Evolutionary conservation across 2,113 vertebrate genomes (phyloP).

Genomic region (Phrynosoma platyrhinos): DNA sequence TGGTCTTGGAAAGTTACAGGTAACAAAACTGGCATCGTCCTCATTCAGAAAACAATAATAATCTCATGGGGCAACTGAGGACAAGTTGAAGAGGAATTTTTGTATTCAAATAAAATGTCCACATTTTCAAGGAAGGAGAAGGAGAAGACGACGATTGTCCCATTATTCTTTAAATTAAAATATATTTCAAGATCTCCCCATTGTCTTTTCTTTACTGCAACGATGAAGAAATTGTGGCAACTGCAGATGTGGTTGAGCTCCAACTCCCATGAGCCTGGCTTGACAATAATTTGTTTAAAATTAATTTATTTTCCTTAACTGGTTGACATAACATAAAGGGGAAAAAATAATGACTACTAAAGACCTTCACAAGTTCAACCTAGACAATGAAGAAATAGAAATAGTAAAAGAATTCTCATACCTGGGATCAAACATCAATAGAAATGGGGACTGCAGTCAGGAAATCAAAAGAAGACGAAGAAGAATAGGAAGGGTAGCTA

Average conservation of each 20-base stretch:
- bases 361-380: no score
- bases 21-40: constrained; percentile 63
- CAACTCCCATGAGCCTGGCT: neutral
- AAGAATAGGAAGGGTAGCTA: no score
- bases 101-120: neutral
- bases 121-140: neutral
- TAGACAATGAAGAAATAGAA: no score
- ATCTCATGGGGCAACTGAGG: constrained; percentile 62
- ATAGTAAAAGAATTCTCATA: no score
- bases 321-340: no score
- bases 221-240: neutral
- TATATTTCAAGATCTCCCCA: neutral
- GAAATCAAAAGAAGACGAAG: no score
- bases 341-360: no score
- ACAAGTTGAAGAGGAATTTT: neutral
- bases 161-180: neutral
- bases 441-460: no score
- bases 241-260: neutral
- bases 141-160: neutral
- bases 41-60: constrained; percentile 59
- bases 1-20: constrained; percentile 65
- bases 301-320: neutral
- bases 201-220: neutral
- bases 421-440: no score
- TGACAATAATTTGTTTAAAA: neutral